phyloP scores from a whole-genome alignment of 2,888 invertebrate genomes.

The Argyresthia albistria region DNA sequence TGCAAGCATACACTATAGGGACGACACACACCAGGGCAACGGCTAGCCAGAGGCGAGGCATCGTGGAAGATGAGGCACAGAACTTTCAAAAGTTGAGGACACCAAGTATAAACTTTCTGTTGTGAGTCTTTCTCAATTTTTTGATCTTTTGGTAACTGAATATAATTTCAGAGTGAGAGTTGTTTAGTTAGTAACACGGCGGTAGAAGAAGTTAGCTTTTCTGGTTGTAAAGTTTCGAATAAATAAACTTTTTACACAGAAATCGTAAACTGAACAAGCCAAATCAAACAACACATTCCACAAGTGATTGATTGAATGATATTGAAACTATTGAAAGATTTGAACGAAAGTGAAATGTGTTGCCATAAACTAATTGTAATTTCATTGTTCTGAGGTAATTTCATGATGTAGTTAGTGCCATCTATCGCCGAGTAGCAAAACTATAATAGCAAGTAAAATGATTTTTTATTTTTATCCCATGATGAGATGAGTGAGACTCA shows the following conservation, averaged over 20 bases:
- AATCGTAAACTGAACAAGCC: not conserved
- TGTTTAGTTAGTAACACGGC: too few species aligned
- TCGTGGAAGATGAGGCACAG: conserved; percentile 25
- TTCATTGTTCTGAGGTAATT: too few species aligned
- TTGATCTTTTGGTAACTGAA: too few species aligned
- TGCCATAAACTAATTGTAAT: not conserved
- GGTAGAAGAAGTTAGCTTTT: not conserved
- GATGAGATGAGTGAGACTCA: too few species aligned
- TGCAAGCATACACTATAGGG: conserved; percentile 75
- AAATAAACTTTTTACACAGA: too few species aligned
- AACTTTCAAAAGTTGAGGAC: conserved; percentile 2
- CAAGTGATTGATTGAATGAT: not conserved
- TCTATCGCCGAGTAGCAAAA: not conserved
- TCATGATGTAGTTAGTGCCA: not conserved
- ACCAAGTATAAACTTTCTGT: not conserved
- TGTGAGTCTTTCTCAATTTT: not conserved
- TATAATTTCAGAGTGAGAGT: too few species aligned
- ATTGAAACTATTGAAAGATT: not conserved
- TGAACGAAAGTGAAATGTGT: not conserved
- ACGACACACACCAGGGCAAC: conserved; percentile 41
- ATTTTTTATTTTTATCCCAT: too few species aligned
- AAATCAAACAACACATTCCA: not conserved
- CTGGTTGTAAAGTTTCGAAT: not conserved
- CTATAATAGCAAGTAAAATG: too few species aligned
- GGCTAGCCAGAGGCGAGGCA: conserved; percentile 34